Evolutionary conservation across 1,140 invertebrate genomes (phyloP), one percentile per base, ranked within the genome.

Genomic region (Nephila pilipes): DNA sequence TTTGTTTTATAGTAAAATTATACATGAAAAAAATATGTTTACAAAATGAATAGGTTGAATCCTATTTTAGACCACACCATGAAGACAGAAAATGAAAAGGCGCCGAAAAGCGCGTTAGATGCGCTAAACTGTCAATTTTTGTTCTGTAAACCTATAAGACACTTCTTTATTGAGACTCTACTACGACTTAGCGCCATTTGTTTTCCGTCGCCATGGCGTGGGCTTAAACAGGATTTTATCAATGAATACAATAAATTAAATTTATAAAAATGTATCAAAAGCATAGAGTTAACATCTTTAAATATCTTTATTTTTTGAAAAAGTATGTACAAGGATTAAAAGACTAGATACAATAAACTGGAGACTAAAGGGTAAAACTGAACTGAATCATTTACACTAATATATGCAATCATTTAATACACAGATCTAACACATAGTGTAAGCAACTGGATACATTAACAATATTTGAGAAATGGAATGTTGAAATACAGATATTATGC

Each of bases 311-410:
- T 87, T 87, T 87, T 29, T 38, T 32, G 60, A 65, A 87, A 87
- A 87, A 75, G 29, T 58, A 87, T 87, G 85, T 87, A 65, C 85
- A 87, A 29, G 55, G 36, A 69, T 46, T 65, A 87, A 65, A 85
- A 87, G 85, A 87, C 85, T 87, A 87, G 85, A 87, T 69, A 87
- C 60, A 87, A 65, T 87, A 32, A 87, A 87, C 57, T 60, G 58
- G 29, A 69, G 57, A 87, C 36, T 87, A 65, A 57, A 58, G 25
- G 54, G 29, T 32, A 87, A 38, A 87, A 58, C 83, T 60, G 46
- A 85, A 85, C 55, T 32, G 83, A 85, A 58, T 83, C 80, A 55
- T 55, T 83, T n/a, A 60, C 20, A 36, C 83, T 85, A 85, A 85
- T n/a, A n/a, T n/a, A n/a, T 29, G 83, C 29, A 85, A 54, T 85